These are phyloP conservation scores for Chelon auratus DNA, from an alignment of 2,797 vertebrate genomes.

Conservation along the genomic window DNA sequence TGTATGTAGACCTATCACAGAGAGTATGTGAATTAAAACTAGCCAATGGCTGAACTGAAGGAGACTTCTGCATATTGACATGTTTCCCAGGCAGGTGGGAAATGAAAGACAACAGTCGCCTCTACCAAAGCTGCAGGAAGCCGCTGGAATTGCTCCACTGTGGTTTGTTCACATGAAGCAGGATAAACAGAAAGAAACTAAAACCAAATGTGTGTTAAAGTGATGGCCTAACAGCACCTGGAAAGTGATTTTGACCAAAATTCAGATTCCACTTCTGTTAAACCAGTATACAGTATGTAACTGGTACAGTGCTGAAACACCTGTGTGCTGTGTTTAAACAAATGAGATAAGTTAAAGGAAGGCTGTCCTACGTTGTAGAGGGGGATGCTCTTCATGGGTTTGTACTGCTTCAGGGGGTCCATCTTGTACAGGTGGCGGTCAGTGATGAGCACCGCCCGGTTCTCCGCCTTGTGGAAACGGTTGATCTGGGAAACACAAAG, in stretches of 20 bases:
- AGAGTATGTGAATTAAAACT: slow-evolving; percentile 48
- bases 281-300: neutral
- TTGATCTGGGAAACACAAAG: slow-evolving; percentile 89
- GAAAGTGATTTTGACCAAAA: neutral
- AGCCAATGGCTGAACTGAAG: slow-evolving; percentile 52
- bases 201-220: neutral
- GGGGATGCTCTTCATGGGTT: slow-evolving; percentile 96
- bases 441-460: slow-evolving; percentile 94
- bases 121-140: neutral
- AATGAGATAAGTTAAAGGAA: neutral
- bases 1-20: slow-evolving; percentile 56
- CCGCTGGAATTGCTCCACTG: neutral
- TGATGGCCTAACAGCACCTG: neutral
- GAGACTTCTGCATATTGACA: slow-evolving; percentile 50
- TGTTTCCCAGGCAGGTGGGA: slow-evolving; percentile 28
- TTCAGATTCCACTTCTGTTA: neutral
- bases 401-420: slow-evolving; percentile 96
- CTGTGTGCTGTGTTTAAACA: neutral
- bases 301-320: neutral
- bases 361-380: slow-evolving; percentile 91
- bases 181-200: neutral
- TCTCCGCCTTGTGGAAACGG: slow-evolving; percentile 94
- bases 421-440: slow-evolving; percentile 98
- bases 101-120: slow-evolving; percentile 35
- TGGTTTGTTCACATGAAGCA: neutral